Conservation (phyloP, 2,113 vertebrate species). For the Lophius piscatorius region DNA sequence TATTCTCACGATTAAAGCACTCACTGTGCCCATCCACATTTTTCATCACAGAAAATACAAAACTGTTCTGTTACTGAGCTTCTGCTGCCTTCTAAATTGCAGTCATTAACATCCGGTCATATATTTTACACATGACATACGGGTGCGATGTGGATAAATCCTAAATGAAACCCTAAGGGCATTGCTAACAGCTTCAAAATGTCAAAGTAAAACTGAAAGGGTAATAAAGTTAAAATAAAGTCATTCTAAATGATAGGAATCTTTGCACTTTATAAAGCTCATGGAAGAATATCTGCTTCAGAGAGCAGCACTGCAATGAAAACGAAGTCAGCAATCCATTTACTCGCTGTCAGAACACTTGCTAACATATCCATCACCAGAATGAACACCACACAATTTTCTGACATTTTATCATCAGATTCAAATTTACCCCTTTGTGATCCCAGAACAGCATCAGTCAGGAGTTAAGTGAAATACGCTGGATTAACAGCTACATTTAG, state of each 20-base stretch:
- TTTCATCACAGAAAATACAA: slow-evolving; percentile 34
- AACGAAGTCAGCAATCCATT: slow-evolving; percentile 43
- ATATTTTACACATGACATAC: slow-evolving; percentile 49
- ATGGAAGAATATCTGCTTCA: no score
- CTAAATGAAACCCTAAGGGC: slow-evolving; percentile 50
- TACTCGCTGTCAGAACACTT: slow-evolving; percentile 50
- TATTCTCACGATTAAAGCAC: slow-evolving; percentile 28
- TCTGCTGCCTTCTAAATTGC: slow-evolving; percentile 37
- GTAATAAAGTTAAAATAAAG: slow-evolving; percentile 20
- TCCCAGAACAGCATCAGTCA: slow-evolving; percentile 23
- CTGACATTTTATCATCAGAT: slow-evolving; percentile 54
- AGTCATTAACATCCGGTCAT: slow-evolving; percentile 55
- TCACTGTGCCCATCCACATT: slow-evolving; percentile 28
- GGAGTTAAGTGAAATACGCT: slow-evolving; percentile 31
- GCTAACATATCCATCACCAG: slow-evolving; percentile 65
- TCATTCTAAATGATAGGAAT: slow-evolving; percentile 48
- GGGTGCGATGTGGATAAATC: slow-evolving; percentile 48
- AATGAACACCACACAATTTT: slow-evolving; percentile 66
- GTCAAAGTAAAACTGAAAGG: slow-evolving; percentile 49
- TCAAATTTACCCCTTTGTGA: slow-evolving; percentile 34
- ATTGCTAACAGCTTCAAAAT: slow-evolving; percentile 51
- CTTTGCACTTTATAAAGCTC: no score
- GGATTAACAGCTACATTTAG: slow-evolving; percentile 9
- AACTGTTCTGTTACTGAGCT: slow-evolving; percentile 38
- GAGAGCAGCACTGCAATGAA: slow-evolving; percentile 20